These are phyloP conservation scores for Passer domesticus DNA, from an alignment of 2,113 vertebrate genomes.

Conservation along the genomic window DNA sequence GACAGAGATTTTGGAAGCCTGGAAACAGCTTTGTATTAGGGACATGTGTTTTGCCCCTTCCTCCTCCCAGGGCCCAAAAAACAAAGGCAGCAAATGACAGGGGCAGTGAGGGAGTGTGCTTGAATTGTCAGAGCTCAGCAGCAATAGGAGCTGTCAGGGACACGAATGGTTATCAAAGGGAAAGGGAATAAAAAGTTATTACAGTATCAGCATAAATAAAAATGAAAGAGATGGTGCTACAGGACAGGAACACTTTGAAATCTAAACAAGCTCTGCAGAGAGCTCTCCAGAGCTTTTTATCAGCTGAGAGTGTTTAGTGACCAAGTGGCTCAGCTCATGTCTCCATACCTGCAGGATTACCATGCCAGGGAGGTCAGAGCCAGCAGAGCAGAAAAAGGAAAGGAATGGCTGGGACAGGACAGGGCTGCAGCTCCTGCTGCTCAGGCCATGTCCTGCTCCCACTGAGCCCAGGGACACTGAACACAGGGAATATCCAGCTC, in stretches of 20 bases:
- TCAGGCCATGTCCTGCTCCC: neutral
- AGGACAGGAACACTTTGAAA: conserved; percentile 30
- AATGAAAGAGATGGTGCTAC: neutral
- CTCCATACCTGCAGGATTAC: neutral
- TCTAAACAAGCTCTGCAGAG: neutral
- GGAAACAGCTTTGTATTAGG: conserved; percentile 27
- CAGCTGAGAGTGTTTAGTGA: neutral
- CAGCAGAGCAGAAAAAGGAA: neutral
- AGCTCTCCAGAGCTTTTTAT: neutral
- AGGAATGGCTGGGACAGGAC: neutral
- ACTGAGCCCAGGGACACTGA: neutral
- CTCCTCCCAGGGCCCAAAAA: neutral
- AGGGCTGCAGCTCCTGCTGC: neutral
- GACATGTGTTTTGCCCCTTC: conserved; percentile 2
- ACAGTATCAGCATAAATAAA: conserved; percentile 29
- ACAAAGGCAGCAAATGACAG: conserved; percentile 40
- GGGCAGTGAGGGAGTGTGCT: conserved; percentile 5
- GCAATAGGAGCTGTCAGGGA: neutral
- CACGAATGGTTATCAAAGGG: neutral
- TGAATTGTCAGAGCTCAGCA: neutral
- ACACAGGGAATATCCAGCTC: neutral
- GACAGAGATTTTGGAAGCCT: conserved; percentile 49
- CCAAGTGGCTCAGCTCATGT: neutral
- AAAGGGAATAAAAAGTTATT: neutral
- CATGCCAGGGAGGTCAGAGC: neutral